A percentile compares a stretch with the other conserved stretches of the same genome.
These are phyloP conservation scores for Cephus nigrinus DNA, from an alignment of 2,888 invertebrate genomes.

Conservation along the genomic window DNA sequence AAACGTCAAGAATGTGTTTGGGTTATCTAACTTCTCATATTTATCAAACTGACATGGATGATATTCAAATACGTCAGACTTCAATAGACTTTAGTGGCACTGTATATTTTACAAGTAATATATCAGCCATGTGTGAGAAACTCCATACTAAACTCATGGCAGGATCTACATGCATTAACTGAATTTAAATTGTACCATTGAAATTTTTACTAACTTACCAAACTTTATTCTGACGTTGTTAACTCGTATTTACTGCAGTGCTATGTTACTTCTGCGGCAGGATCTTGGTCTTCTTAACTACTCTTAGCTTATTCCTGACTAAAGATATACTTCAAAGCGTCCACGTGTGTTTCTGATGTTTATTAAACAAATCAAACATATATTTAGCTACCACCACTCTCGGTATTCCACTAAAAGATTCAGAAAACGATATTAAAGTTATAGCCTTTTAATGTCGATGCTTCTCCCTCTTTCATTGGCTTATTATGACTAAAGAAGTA, in stretches of 20 bases:
- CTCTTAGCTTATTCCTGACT: conserved; percentile 36
- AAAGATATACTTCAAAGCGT: conserved; percentile 36
- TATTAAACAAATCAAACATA: conserved; percentile 56
- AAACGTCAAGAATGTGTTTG: neutral
- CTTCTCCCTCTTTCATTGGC: neutral
- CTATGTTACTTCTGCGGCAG: neutral
- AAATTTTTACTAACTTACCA: neutral
- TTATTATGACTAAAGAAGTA: neutral
- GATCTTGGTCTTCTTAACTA: neutral
- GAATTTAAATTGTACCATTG: too few relatives aligned
- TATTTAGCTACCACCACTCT: conserved; percentile 51
- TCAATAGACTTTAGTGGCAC: neutral
- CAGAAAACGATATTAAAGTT: conserved; percentile 12
- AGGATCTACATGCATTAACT: neutral
- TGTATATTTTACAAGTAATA: neutral
- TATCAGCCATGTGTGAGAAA: neutral
- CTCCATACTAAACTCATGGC: neutral
- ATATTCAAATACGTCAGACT: neutral
- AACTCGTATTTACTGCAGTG: conserved; percentile 13
- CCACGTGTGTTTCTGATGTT: conserved; percentile 48
- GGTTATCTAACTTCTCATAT: neutral
- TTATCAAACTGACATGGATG: neutral
- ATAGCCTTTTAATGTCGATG: neutral
- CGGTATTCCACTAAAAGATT: conserved; percentile 31
- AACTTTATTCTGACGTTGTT: neutral